Percentiles rank a stretch among this genome's conserved stretches.
Conservation (phyloP, 2,113 vertebrate species). For the Laticauda laticaudata region DNA sequence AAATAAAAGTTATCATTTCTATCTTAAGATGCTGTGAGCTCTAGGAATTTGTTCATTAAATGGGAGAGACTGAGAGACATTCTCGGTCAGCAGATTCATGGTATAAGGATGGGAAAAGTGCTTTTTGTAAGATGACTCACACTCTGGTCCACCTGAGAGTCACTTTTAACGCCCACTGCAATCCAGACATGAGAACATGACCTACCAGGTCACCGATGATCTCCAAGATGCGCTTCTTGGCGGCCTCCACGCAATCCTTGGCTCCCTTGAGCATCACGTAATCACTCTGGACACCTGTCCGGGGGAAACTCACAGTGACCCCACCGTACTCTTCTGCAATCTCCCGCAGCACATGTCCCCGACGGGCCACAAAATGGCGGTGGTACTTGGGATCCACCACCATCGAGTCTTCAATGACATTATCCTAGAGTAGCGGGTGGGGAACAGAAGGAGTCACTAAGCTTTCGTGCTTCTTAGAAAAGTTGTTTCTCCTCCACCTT, state of each 20-base stretch:
- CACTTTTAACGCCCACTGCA: neutral
- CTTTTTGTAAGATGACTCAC: neutral
- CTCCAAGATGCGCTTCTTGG: constrained; percentile 77
- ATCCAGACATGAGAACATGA: neutral
- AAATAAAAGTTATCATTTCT: neutral
- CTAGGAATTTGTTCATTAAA: neutral
- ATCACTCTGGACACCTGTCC: constrained; percentile 74
- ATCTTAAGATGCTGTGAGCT: neutral
- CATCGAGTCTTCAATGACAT: constrained; percentile 78
- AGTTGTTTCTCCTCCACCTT: neutral
- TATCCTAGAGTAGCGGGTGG: constrained; percentile 63
- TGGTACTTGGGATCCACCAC: constrained; percentile 74
- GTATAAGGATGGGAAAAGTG: neutral
- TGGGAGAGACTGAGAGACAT: neutral
- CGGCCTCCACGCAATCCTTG: constrained; percentile 77
- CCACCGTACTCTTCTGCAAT: constrained; percentile 80
- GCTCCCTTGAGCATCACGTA: constrained; percentile 77
- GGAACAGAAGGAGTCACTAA: neutral
- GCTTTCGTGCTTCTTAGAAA: neutral
- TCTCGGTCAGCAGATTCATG: neutral
- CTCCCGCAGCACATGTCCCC: constrained; percentile 76
- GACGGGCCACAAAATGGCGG: constrained; percentile 76
- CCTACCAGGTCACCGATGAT: constrained; percentile 76
- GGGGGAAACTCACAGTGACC: constrained; percentile 77
- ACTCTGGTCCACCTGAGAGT: too few relatives aligned